Evolutionary conservation across 2,113 vertebrate genomes (phyloP).

Genomic region (Todiramphus chloris): DNA sequence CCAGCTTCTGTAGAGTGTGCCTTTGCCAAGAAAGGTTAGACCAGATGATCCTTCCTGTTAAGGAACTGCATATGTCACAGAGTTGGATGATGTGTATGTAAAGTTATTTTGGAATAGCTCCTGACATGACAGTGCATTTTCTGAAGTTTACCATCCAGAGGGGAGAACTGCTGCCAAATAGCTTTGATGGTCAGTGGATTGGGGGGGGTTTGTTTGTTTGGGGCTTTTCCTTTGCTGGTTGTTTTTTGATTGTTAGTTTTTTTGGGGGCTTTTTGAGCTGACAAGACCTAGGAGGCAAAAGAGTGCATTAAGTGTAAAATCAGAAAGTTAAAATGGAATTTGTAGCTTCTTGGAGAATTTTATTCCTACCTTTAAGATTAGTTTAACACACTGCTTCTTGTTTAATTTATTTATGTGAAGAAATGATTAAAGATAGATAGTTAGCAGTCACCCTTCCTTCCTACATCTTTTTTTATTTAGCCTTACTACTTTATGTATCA

Average conservation of each 20-base stretch:
- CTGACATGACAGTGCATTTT: not conserved
- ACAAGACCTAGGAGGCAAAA: not conserved
- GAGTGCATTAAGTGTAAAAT: not conserved
- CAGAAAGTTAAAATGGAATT: not conserved
- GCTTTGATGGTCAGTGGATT: not conserved
- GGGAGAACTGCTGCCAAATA: not conserved
- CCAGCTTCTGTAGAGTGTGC: not conserved
- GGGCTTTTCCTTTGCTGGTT: not conserved
- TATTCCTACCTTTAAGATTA: not conserved
- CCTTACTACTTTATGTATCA: not conserved
- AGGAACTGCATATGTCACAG: not conserved
- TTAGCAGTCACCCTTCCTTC: not conserved
- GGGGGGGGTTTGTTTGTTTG: not conserved
- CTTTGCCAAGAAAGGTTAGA: not conserved
- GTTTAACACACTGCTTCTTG: not conserved
- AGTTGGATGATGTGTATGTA: not conserved
- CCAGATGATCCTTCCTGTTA: not conserved
- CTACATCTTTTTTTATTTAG: not conserved
- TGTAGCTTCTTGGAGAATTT: not conserved
- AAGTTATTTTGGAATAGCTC: not conserved
- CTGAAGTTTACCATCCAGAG: not conserved
- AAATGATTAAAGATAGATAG: not conserved
- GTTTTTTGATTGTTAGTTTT: not conserved
- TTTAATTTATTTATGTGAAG: not conserved
- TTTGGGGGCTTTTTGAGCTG: not conserved